Conservation (phyloP, 2,888 invertebrate genomes). For the Digitonthophagus gazella region DNA sequence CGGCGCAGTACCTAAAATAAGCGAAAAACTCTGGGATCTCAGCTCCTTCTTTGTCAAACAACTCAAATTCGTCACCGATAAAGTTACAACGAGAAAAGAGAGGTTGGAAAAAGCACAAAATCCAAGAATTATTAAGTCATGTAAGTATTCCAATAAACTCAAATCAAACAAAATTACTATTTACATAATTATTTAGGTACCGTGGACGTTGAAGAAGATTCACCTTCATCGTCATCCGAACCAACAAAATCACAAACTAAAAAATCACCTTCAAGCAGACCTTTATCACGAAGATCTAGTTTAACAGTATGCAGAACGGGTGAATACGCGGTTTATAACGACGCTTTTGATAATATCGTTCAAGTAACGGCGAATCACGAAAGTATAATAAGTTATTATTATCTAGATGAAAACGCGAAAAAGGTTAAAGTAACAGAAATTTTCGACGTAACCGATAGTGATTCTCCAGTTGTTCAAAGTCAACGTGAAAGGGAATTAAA, state of each 20-base stretch:
- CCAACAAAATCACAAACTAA: too few species aligned
- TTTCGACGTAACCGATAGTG: constrained; percentile 80
- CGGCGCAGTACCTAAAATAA: constrained; percentile 68
- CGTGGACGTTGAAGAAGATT: background rate
- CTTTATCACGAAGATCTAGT: constrained; percentile 47
- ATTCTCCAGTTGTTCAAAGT: constrained; percentile 64
- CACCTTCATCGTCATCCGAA: too few species aligned
- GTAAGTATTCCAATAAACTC: background rate
- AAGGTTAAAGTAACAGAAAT: constrained; percentile 87
- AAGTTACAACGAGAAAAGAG: constrained; percentile 41
- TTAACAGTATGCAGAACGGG: constrained; percentile 45
- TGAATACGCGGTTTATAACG: constrained; percentile 49
- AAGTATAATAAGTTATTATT: constrained; percentile 87
- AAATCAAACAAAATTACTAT: background rate
- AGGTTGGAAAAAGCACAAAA: background rate
- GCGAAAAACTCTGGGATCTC: constrained; percentile 59
- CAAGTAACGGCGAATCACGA: constrained; percentile 83
- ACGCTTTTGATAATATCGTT: constrained; percentile 69
- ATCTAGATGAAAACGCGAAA: constrained; percentile 77
- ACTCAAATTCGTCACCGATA: constrained; percentile 54
- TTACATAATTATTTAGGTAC: too few species aligned
- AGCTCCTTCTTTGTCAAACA: constrained; percentile 63
- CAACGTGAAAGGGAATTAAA: constrained; percentile 61
- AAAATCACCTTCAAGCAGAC: constrained; percentile 35
- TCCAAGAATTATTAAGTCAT: background rate